Conservation (phyloP, 64 coral and sea anemone genomes). For the Montipora sp. region DNA sequence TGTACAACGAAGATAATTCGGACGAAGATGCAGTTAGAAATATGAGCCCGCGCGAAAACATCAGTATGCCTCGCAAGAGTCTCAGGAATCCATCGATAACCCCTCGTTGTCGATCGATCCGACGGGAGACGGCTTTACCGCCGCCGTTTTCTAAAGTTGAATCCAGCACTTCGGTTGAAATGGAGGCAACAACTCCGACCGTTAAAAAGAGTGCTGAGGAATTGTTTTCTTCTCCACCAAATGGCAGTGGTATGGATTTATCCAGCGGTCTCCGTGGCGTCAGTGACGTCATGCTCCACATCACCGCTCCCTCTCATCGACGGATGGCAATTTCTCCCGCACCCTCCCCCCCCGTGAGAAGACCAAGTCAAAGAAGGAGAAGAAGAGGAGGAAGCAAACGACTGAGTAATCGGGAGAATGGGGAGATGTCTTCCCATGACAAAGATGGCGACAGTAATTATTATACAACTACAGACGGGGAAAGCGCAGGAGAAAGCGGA, state of each 20-base stretch:
- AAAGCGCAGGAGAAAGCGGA: slow-evolving; percentile 44
- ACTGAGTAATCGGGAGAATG: slow-evolving; percentile 8
- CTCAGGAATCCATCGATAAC: slow-evolving; percentile 86
- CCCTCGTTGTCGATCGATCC: slow-evolving; percentile 50
- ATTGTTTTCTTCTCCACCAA: slow-evolving; percentile 19
- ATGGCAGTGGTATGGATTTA: slow-evolving; percentile 45
- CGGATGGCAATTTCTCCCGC: slow-evolving; percentile 90
- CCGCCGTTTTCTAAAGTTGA: slow-evolving; percentile 10
- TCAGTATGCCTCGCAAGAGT: slow-evolving; percentile 51
- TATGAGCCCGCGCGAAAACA: slow-evolving; percentile 23
- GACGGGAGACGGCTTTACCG: slow-evolving; percentile 44
- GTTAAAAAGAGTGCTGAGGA: slow-evolving; percentile 21
- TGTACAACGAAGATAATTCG: slow-evolving; percentile 70
- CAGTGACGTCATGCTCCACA: slow-evolving; percentile 79
- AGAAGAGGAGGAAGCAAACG: slow-evolving; percentile 52
- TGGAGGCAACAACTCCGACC: neutral
- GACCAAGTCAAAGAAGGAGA: slow-evolving; percentile 61
- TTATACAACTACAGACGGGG: slow-evolving; percentile 41
- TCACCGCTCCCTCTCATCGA: slow-evolving; percentile 66
- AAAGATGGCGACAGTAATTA: slow-evolving; percentile 59
- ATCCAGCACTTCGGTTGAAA: slow-evolving; percentile 17
- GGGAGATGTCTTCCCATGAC: slow-evolving; percentile 49
- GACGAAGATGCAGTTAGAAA: neutral
- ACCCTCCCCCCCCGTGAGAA: slow-evolving; percentile 58
- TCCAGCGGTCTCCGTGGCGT: slow-evolving; percentile 78